Evolutionary conservation across 2,888 invertebrate genomes (phyloP).

Genomic region (Macaria notata): DNA sequence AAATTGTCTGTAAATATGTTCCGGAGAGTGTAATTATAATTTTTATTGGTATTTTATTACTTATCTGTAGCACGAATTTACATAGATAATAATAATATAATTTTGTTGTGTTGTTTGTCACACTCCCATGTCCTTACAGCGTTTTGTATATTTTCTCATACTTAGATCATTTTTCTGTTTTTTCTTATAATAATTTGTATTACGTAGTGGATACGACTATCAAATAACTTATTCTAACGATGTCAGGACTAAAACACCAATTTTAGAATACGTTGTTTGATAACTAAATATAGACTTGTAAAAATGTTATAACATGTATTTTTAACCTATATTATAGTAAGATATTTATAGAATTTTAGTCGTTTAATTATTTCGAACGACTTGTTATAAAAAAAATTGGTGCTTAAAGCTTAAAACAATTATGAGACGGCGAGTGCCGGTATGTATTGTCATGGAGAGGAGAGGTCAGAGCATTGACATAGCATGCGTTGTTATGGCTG

Average conservation of each 20-base stretch:
- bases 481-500: slow-evolving; percentile 80
- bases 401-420: slow-evolving; percentile 80
- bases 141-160: slow-evolving; percentile 52
- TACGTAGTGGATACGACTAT: slow-evolving; percentile 44
- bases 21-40: slow-evolving; percentile 58
- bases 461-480: slow-evolving; percentile 74
- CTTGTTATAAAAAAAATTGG: slow-evolving; percentile 83
- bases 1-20: slow-evolving; percentile 72
- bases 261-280: slow-evolving; percentile 54
- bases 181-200: slow-evolving; percentile 52
- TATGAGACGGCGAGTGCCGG: slow-evolving; percentile 67
- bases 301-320: slow-evolving; percentile 82
- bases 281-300: slow-evolving; percentile 79
- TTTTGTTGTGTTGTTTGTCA: slow-evolving; percentile 48
- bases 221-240: slow-evolving; percentile 51
- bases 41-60: slow-evolving; percentile 30
- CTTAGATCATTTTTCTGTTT: slow-evolving; percentile 46
- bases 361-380: slow-evolving; percentile 83
- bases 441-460: slow-evolving; percentile 71
- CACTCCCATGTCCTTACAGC: slow-evolving; percentile 45
- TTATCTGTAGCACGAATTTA: slow-evolving; percentile 54
- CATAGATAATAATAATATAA: slow-evolving; percentile 28
- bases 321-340: slow-evolving; percentile 82
- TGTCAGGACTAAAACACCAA: slow-evolving; percentile 28
- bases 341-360: slow-evolving; percentile 82